These are phyloP conservation scores for Ceratitis capitata DNA, from an alignment of 1,140 invertebrate genomes.

Conservation along the genomic window DNA sequence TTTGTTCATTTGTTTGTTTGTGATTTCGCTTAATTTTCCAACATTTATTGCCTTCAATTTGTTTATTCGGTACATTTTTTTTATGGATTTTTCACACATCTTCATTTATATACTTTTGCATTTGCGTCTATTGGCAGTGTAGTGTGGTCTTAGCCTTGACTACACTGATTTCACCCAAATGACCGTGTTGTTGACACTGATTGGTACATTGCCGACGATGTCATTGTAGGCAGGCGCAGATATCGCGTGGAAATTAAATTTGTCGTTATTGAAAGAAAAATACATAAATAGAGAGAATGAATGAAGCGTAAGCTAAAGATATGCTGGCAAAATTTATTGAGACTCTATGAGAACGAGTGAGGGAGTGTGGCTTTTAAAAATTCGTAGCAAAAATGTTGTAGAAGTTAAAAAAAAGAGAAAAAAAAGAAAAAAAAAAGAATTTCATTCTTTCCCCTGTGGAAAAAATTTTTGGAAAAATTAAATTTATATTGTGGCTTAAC, in stretches of 20 bases:
- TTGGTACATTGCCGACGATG: not conserved
- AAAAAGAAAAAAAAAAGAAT: not conserved
- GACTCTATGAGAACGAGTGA: not conserved
- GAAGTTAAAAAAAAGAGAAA: not conserved
- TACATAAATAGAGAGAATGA: not conserved
- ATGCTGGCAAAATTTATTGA: not conserved
- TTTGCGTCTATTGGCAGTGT: not conserved
- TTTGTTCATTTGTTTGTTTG: not conserved
- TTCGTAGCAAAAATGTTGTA: not conserved
- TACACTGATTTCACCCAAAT: not conserved
- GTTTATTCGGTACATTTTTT: not conserved
- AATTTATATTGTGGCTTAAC: too few species aligned
- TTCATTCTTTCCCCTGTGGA: too few species aligned
- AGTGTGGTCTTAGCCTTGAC: not conserved
- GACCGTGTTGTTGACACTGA: not conserved
- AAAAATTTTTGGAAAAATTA: too few species aligned
- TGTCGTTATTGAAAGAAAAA: not conserved
- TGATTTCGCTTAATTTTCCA: not conserved
- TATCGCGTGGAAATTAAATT: constrained; percentile 14
- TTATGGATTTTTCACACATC: not conserved
- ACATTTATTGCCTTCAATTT: constrained; percentile 20
- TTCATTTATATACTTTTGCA: too few species aligned
- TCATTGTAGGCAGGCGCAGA: not conserved
- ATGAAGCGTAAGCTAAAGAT: not conserved
- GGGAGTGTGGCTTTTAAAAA: not conserved